These are phyloP conservation scores for Drosophila tripunctata DNA, from an alignment of 2,888 invertebrate species.

Conservation along the genomic window DNA sequence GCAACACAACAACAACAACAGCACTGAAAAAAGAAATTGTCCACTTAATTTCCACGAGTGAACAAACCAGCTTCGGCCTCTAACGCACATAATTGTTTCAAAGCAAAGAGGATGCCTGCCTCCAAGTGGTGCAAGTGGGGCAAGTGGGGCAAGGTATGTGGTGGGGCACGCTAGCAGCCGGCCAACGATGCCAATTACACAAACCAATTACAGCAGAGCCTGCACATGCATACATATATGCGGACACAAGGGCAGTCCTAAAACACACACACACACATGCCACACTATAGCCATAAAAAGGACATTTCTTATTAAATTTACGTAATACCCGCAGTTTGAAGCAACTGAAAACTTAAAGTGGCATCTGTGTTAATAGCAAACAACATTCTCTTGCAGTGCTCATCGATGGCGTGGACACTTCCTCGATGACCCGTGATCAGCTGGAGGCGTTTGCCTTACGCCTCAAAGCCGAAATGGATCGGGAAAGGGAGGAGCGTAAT, in stretches of 20 bases:
- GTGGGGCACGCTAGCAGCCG: constrained; percentile 61
- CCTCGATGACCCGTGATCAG: constrained; percentile 96
- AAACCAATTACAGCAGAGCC: constrained; percentile 76
- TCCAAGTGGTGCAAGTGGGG: not conserved
- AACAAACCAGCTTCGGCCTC: constrained; percentile 46
- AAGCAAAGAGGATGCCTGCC: constrained; percentile 10
- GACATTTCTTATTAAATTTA: constrained; percentile 66
- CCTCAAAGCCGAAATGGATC: constrained; percentile 95
- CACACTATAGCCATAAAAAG: constrained; percentile 6
- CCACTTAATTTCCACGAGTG: constrained; percentile 74
- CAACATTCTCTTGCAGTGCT: constrained; percentile 84
- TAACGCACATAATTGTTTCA: constrained; percentile 78
- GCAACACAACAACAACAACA: not conserved
- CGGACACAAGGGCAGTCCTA: constrained; percentile 41
- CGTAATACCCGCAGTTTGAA: constrained; percentile 38
- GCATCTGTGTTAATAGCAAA: not conserved
- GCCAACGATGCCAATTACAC: constrained; percentile 77
- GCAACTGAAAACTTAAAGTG: constrained; percentile 19
- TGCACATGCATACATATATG: constrained; percentile 72
- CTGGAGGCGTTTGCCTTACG: constrained; percentile 94
- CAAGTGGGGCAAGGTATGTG: not conserved
- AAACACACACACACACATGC: constrained; percentile 25
- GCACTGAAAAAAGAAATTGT: constrained; percentile 48
- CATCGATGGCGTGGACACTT: constrained; percentile 96
- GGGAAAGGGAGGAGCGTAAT: constrained; percentile 97